Percentiles rank a stretch among this genome's conserved stretches.
Evolutionary conservation across 2,797 vertebrate genomes (phyloP).

Genomic region (Epinephelus awoara): DNA sequence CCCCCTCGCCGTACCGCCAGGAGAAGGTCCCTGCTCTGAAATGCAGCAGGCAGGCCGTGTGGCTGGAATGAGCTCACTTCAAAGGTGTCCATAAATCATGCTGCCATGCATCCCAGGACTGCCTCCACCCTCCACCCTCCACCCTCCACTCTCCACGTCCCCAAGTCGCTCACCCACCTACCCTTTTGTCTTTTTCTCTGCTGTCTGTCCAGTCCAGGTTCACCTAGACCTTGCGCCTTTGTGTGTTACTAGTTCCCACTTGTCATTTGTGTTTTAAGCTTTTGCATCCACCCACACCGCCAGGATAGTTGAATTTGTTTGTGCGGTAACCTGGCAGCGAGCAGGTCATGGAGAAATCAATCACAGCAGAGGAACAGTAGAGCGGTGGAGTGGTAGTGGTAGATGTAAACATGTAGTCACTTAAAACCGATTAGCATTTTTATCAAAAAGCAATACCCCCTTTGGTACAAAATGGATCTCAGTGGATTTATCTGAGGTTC

Average conservation of each 20-base stretch:
- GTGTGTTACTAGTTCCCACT: not conserved
- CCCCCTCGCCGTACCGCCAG: conserved; percentile 32
- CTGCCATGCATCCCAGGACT: conserved; percentile 65
- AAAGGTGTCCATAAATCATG: conserved; percentile 87
- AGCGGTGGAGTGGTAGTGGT: conserved; percentile 4
- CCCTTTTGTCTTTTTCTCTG: conserved; percentile 42
- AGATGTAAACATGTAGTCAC: conserved; percentile 39
- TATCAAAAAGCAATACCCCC: conserved; percentile 42
- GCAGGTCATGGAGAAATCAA: conserved; percentile 38
- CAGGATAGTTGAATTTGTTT: conserved; percentile 25
- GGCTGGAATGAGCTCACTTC: conserved; percentile 82
- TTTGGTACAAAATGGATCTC: conserved; percentile 37
- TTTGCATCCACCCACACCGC: conserved; percentile 22
- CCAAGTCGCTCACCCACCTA: conserved; percentile 33
- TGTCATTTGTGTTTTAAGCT: conserved; percentile 24
- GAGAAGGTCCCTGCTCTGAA: conserved; percentile 64
- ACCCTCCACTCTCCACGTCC: conserved; percentile 25
- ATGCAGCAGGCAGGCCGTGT: conserved; percentile 68
- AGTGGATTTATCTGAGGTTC: conserved; percentile 56
- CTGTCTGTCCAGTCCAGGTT: conserved; percentile 49
- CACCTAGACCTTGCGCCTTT: conserved; percentile 51
- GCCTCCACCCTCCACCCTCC: conserved; percentile 44
- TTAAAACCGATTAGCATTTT: conserved; percentile 41
- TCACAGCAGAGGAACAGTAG: conserved; percentile 10
- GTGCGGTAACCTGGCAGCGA: conserved; percentile 11